These are phyloP conservation scores for Drosophila anomalata DNA, from an alignment of 2,888 invertebrate species.

Conservation along the genomic window DNA sequence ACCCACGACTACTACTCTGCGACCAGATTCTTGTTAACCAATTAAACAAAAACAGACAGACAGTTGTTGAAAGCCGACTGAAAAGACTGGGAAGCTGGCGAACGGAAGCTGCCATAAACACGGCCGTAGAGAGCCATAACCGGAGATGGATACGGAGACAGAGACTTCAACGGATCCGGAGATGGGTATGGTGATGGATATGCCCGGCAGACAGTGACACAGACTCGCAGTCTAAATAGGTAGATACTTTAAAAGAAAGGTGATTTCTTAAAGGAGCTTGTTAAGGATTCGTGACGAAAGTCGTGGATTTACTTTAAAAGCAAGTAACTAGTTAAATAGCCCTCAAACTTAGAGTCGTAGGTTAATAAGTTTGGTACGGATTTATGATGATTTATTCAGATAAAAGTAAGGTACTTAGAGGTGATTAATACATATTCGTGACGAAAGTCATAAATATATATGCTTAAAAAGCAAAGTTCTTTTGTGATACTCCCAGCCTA, in stretches of 20 bases:
- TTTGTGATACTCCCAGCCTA: too few species aligned
- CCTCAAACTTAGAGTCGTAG: too few species aligned
- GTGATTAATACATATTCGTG: too few species aligned
- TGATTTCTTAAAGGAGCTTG: background rate
- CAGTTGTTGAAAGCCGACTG: constrained; percentile 13
- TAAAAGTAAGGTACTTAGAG: too few species aligned
- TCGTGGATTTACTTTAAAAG: too few species aligned
- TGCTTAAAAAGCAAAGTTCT: too few species aligned
- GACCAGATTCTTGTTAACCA: constrained; percentile 2
- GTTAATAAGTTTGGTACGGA: too few species aligned
- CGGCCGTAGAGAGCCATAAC: background rate
- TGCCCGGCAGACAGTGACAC: background rate
- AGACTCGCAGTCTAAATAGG: background rate
- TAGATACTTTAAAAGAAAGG: background rate
- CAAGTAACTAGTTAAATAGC: too few species aligned
- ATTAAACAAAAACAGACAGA: constrained; percentile 6
- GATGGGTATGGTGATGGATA: background rate
- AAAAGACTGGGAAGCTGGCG: background rate
- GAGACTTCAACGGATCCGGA: background rate
- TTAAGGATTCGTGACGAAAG: too few species aligned
- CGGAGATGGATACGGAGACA: background rate
- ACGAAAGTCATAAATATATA: too few species aligned
- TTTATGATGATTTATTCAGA: too few species aligned
- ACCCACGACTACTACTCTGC: background rate
- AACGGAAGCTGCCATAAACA: constrained; percentile 20